phyloP scores from a whole-genome alignment of 2,888 invertebrate species.

The Napeogenes sylphis region DNA sequence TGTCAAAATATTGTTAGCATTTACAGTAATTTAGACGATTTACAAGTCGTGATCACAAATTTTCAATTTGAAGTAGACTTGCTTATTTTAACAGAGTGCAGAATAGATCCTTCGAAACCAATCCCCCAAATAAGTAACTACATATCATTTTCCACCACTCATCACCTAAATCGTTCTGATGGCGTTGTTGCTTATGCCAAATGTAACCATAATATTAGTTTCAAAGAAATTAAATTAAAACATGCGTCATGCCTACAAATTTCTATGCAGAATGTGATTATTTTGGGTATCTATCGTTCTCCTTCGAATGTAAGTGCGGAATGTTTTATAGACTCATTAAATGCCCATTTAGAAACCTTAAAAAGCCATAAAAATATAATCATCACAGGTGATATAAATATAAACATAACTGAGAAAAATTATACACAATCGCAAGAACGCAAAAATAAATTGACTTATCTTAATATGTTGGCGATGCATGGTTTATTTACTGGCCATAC shows the following conservation, averaged over 20 bases:
- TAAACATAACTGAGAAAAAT: constrained; percentile 24
- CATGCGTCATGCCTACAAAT: constrained; percentile 17
- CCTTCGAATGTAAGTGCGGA: constrained; percentile 28
- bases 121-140: no score
- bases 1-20: not conserved
- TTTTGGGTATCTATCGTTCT: constrained; percentile 33
- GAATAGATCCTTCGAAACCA: no score
- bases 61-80: not conserved
- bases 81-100: not conserved
- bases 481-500: constrained; percentile 29
- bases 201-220: not conserved
- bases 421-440: constrained; percentile 25
- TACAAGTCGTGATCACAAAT: not conserved
- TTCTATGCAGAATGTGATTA: not conserved
- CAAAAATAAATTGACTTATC: constrained; percentile 28
- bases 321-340: constrained; percentile 27
- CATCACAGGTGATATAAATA: constrained; percentile 34
- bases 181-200: constrained; percentile 20
- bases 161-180: constrained; percentile 8
- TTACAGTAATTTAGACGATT: not conserved
- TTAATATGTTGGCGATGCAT: constrained; percentile 26
- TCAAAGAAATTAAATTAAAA: constrained; percentile 5
- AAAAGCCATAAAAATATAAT: constrained; percentile 24
- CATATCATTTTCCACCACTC: not conserved
- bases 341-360: constrained; percentile 22